Conservation (phyloP, 2,888 invertebrate species). For the Melipona bicolor region DNA sequence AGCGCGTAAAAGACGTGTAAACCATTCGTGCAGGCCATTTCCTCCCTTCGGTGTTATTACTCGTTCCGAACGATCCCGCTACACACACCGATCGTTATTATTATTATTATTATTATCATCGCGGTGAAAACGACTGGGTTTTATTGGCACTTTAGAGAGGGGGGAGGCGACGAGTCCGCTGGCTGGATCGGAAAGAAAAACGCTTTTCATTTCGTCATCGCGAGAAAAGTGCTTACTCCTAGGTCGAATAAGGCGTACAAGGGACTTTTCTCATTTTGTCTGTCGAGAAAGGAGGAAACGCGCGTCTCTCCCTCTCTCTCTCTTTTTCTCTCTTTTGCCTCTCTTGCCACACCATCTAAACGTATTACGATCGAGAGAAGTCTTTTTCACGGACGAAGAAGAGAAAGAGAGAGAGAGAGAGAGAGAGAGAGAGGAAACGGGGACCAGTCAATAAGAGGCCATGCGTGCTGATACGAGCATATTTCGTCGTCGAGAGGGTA, state of each 20-base stretch:
- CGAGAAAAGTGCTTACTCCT: slow-evolving; percentile 52
- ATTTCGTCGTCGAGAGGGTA: slow-evolving; percentile 77
- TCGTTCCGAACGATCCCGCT: neutral
- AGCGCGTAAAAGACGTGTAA: neutral
- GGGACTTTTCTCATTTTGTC: slow-evolving; percentile 62
- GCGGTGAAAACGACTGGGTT: slow-evolving; percentile 1
- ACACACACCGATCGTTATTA: slow-evolving; percentile 25
- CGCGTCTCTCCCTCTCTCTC: slow-evolving; percentile 10
- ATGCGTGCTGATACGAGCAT: slow-evolving; percentile 81
- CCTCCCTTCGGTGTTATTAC: neutral
- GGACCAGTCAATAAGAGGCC: slow-evolving; percentile 76
- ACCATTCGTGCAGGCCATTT: neutral
- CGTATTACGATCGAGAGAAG: slow-evolving; percentile 65
- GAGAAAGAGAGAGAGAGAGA: slow-evolving; percentile 37
- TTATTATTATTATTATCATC: neutral
- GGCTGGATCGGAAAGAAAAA: slow-evolving; percentile 27
- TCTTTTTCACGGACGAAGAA: slow-evolving; percentile 45
- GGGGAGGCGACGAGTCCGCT: neutral
- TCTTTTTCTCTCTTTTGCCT: neutral
- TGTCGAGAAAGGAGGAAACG: slow-evolving; percentile 37
- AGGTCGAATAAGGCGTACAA: slow-evolving; percentile 44
- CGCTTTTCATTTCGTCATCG: slow-evolving; percentile 50
- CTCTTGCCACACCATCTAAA: slow-evolving; percentile 46
- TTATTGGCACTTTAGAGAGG: slow-evolving; percentile 24
- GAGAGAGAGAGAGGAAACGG: slow-evolving; percentile 51